Conservation (phyloP, 1,140 invertebrate genomes). For the Teleopsis dalmanni region DNA sequence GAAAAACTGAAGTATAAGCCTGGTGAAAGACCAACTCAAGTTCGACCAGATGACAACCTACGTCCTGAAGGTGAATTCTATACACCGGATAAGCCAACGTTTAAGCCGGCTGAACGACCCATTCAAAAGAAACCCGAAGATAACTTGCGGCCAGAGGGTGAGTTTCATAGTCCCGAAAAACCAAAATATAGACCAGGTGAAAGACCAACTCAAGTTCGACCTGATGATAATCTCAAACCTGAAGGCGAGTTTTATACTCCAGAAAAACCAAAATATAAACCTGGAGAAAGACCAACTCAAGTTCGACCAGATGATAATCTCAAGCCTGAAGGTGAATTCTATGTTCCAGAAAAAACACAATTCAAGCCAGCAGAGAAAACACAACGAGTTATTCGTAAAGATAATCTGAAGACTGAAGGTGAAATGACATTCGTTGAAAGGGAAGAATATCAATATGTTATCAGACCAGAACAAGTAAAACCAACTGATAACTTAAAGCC, state of each 20-base stretch:
- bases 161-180: constrained; percentile 48
- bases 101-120: constrained; percentile 44
- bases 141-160: constrained; percentile 52
- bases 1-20: constrained; percentile 46
- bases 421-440: too few relatives aligned
- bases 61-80: constrained; percentile 26
- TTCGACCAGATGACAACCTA: constrained; percentile 50
- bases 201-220: constrained; percentile 33
- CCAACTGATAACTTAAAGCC: too few relatives aligned
- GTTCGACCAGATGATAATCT: too few relatives aligned
- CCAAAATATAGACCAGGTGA: constrained; percentile 47
- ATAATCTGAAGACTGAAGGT: too few relatives aligned
- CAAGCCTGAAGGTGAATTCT: too few relatives aligned
- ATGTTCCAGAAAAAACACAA: too few relatives aligned
- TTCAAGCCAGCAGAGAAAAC: too few relatives aligned
- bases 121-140: constrained; percentile 37
- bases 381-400: too few relatives aligned
- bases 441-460: too few relatives aligned
- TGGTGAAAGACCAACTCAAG: constrained; percentile 44
- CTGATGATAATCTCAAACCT: constrained; percentile 53
- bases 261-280: too few relatives aligned
- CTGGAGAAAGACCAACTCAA: too few relatives aligned
- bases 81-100: constrained; percentile 23
- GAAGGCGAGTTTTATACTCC: constrained; percentile 51
- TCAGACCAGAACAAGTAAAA: too few relatives aligned